Conservation (phyloP, 2,113 vertebrate species). For the Thomomys bottae region DNA sequence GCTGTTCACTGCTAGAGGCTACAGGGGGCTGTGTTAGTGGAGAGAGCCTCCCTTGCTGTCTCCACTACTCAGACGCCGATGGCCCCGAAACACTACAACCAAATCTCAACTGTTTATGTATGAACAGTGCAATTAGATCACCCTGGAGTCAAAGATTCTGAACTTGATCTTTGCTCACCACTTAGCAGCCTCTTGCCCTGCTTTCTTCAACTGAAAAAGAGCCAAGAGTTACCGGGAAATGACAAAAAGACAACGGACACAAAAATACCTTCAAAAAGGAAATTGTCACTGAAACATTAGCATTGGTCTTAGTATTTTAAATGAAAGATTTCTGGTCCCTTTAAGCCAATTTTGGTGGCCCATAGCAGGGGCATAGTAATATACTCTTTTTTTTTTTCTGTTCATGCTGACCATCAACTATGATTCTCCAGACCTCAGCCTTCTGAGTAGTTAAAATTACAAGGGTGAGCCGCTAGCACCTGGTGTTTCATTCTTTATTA, state of each 20-base stretch:
- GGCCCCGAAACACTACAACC: not conserved
- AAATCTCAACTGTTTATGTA: not conserved
- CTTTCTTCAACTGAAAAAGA: not conserved
- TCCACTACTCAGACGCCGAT: not conserved
- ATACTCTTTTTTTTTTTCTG: not conserved
- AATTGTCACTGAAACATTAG: constrained; percentile 15
- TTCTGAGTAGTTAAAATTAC: too few species aligned
- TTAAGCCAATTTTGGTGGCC: not conserved
- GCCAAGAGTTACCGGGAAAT: not conserved
- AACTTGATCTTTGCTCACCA: not conserved
- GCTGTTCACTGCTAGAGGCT: not conserved
- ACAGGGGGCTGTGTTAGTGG: not conserved
- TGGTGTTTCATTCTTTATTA: not conserved
- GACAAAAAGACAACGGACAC: not conserved
- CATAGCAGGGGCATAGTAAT: not conserved
- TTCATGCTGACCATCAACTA: too few species aligned
- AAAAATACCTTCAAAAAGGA: constrained; percentile 3
- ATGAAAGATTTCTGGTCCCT: not conserved
- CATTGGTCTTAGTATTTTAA: constrained; percentile 12
- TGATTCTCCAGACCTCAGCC: too few species aligned
- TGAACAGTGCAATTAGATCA: too few species aligned
- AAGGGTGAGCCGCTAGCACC: too few species aligned
- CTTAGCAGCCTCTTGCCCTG: not conserved
- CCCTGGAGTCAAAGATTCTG: not conserved
- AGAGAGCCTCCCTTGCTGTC: not conserved